Percentiles rank a stretch among this genome's conserved stretches.
Evolutionary conservation across 2,888 invertebrate species (phyloP).

Genomic region (Parnassius apollo): DNA sequence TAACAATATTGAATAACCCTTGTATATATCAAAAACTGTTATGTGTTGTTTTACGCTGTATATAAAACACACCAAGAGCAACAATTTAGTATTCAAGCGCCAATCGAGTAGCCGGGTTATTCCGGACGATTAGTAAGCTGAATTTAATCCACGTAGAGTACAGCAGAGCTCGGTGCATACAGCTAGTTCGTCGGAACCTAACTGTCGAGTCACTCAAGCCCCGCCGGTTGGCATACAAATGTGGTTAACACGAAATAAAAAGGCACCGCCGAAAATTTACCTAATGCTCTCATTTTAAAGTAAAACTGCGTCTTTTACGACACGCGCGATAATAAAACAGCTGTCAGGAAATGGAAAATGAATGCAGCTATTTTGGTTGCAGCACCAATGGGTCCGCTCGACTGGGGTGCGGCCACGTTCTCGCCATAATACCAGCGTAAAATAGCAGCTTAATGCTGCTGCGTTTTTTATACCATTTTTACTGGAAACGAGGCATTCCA

Average conservation of each 20-base stretch:
- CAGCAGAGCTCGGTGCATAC: constrained; percentile 38
- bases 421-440: too few relatives aligned
- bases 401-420: too few relatives aligned
- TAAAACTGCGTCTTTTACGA: constrained; percentile 39
- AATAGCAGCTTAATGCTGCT: too few relatives aligned
- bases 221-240: constrained; percentile 59
- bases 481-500: too few relatives aligned
- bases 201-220: constrained; percentile 45
- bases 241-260: constrained; percentile 42
- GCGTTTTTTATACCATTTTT: too few relatives aligned
- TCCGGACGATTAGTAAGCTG: constrained; percentile 24
- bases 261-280: constrained; percentile 40
- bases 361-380: too few relatives aligned
- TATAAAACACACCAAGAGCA: constrained; percentile 10
- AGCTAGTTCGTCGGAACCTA: constrained; percentile 66
- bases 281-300: constrained; percentile 44
- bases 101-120: constrained; percentile 16
- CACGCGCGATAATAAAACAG: constrained; percentile 25
- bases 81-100: constrained; percentile 20
- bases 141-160: constrained; percentile 45
- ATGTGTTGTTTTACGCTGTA: background rate
- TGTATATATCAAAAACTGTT: too few relatives aligned
- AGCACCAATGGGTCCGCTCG: too few relatives aligned
- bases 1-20: background rate
- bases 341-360: too few relatives aligned